phyloP scores from a whole-genome alignment of 1,140 invertebrate species.

The Danaus plexippus region DNA sequence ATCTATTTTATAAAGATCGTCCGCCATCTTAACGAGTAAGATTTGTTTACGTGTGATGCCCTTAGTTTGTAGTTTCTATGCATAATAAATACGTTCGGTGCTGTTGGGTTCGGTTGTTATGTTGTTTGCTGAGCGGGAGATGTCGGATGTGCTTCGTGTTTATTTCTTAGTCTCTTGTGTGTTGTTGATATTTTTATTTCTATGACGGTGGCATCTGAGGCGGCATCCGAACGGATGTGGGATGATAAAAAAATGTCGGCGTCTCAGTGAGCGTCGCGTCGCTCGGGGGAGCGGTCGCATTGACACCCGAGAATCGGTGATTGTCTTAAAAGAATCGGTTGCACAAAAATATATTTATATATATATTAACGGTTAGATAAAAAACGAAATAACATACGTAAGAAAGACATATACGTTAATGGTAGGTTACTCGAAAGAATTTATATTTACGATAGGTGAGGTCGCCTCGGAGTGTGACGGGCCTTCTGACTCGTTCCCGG shows the following conservation, averaged over 20 bases:
- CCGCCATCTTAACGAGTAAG: slow-evolving; percentile 42
- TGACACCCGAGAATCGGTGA: no score
- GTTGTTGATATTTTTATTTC: slow-evolving; percentile 44
- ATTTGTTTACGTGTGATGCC: slow-evolving; percentile 30
- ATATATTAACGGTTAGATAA: slow-evolving; percentile 53
- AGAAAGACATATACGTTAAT: slow-evolving; percentile 71
- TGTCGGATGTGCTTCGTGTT: slow-evolving; percentile 13
- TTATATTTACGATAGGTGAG: slow-evolving; percentile 52
- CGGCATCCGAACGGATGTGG: slow-evolving; percentile 10
- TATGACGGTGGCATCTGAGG: slow-evolving; percentile 23
- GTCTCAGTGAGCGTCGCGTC: background rate
- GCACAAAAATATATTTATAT: slow-evolving; percentile 40
- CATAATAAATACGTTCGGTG: slow-evolving; percentile 42
- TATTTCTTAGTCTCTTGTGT: slow-evolving; percentile 35
- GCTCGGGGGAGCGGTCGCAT: slow-evolving; percentile 5
- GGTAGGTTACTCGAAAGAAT: slow-evolving; percentile 65
- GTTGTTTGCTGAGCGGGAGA: slow-evolving; percentile 19
- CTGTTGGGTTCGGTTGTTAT: slow-evolving; percentile 34
- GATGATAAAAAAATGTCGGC: background rate
- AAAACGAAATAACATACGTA: slow-evolving; percentile 70
- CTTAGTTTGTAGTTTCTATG: slow-evolving; percentile 35
- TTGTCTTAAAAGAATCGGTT: slow-evolving; percentile 14
- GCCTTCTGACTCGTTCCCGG: slow-evolving; percentile 15
- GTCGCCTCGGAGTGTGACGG: slow-evolving; percentile 28
- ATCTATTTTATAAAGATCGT: slow-evolving; percentile 46